Base-by-base conservation (phyloP, 2,888 invertebrate genomes). In the Patella caerulea region DNA sequence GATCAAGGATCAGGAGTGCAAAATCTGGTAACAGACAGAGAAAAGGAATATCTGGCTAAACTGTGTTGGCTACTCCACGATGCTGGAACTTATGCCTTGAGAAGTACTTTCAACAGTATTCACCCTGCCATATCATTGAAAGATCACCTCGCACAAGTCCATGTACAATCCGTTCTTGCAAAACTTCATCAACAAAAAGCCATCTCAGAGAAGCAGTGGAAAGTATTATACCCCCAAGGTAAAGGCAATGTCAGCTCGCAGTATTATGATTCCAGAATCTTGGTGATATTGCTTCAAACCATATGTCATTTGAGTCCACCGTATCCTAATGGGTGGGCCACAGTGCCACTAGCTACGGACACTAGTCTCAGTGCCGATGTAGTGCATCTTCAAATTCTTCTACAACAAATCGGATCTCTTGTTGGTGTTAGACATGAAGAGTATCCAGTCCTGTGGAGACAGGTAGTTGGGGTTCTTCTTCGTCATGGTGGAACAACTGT, bases 311-410 rank as follows among this genome's bases (percentile, higher is more conserved):
- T 90, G 17, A 85, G 86, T 73, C 86, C 89, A 7, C 90, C 91
- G 29, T 89, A 90, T 77, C 91, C 91, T 2, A 84, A 87, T 78
- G 90, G 90, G 19, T 91, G 91, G 91, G 73, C 82, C 53, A 81
- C 83, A 29, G 74, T 82, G 7, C 90, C 91, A 0, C 81, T 85
- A 11, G 79, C 83, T 9, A 81, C 78, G 3, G 91, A 91, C 78
- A 82, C 80, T 53, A 87, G 89, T 56, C 81, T 88, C 2, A 86
- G 88, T 52, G 89, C 89, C 0, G 88, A 90, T 78, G 83, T 90
- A 9, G 88, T 87, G 24, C 81, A 90, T 17, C 77, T 90, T 59
- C 85, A 87, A 71, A 82, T 85, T 71, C 78, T 86, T 34, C 80
- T 82, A 65, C 82, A 84, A 71, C 83, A 86, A 74, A 79, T 87